Conservation (phyloP, 2,113 vertebrate species). For the Irena cyanogastra region DNA sequence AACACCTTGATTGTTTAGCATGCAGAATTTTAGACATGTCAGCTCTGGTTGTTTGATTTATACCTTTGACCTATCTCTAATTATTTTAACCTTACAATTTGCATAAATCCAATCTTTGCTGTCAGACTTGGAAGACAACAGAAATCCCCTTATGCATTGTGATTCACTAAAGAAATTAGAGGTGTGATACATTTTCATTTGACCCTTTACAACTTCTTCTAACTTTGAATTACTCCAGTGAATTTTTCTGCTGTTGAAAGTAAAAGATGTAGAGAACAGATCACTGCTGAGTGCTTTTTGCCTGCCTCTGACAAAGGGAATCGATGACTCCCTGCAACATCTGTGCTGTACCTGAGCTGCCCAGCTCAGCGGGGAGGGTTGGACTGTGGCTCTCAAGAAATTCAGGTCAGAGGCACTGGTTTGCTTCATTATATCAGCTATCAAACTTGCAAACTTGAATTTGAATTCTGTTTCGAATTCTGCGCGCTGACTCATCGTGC, state of each 20-base stretch:
- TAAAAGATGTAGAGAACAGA: neutral
- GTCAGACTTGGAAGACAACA: conserved; percentile 49
- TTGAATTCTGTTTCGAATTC: neutral
- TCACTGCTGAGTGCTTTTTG: neutral
- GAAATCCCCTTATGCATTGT: conserved; percentile 34
- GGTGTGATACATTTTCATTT: conserved; percentile 38
- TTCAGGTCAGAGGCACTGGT: neutral
- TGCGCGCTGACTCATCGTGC: neutral
- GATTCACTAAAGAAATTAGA: conserved; percentile 50
- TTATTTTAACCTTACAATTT: conserved; percentile 70
- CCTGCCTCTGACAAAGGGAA: neutral
- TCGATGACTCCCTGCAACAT: neutral
- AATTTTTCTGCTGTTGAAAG: neutral
- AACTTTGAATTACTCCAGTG: conserved; percentile 25
- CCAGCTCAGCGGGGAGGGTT: neutral
- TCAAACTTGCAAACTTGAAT: neutral
- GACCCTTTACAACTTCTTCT: conserved; percentile 28
- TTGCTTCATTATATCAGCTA: neutral
- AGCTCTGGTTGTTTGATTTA: conserved; percentile 57
- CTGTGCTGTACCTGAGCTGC: neutral
- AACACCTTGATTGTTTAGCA: conserved; percentile 29
- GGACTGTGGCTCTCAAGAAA: neutral
- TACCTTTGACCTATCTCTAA: conserved; percentile 65
- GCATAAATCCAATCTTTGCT: conserved; percentile 68
- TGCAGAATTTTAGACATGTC: conserved; percentile 52